A percentile compares a stretch with the other conserved stretches of the same genome.
These are phyloP conservation scores for Tadarida brasiliensis DNA, from an alignment of 2,797 vertebrate species.

Conservation along the genomic window DNA sequence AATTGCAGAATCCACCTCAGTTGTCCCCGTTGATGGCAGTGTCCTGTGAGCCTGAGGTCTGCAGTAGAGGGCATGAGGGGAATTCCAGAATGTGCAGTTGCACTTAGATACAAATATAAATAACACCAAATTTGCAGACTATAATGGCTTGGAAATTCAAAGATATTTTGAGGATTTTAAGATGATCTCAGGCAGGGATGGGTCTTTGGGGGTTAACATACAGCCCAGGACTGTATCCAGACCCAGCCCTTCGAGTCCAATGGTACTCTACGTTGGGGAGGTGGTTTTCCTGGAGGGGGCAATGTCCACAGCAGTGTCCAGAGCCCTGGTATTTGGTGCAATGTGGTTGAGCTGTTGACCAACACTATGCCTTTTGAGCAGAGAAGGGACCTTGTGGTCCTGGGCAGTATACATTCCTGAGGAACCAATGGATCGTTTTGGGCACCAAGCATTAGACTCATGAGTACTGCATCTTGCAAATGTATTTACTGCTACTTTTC, in stretches of 20 bases:
- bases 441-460: no score
- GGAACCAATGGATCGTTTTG: neutral
- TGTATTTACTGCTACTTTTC: neutral
- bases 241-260: neutral
- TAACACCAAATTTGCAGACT: neutral
- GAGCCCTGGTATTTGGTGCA: neutral
- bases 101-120: neutral
- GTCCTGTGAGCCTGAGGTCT: neutral
- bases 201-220: neutral
- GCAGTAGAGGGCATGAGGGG: neutral
- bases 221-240: neutral
- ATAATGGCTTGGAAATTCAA: neutral
- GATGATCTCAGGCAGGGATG: neutral
- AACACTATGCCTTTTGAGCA: rapidly evolving
- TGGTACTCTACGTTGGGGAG: neutral
- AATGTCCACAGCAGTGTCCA: neutral
- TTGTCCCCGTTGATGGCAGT: neutral
- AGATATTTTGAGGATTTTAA: neutral
- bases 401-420: neutral
- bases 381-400: neutral
- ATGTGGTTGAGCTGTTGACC: neutral
- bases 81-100: neutral
- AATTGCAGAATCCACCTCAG: neutral
- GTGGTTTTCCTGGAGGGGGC: neutral
- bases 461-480: rapidly evolving